Conservation (phyloP, 2,888 invertebrate species). For the Melangyna quadrimaculata region DNA sequence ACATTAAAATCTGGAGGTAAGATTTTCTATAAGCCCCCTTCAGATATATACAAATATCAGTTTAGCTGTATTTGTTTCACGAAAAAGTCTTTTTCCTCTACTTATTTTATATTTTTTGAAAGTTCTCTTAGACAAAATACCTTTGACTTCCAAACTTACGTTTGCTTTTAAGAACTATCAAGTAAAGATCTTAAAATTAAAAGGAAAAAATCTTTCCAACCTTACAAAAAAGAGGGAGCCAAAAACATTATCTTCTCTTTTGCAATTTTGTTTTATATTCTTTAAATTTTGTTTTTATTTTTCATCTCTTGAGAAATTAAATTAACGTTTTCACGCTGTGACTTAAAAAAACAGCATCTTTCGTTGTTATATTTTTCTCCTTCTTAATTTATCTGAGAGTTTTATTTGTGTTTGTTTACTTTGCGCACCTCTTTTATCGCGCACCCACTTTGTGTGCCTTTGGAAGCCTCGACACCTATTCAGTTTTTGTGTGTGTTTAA, state of each 20-base stretch:
- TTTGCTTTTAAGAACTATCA: not conserved
- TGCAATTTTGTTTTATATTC: not conserved
- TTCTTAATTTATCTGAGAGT: constrained; percentile 43
- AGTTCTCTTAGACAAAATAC: too few relatives aligned
- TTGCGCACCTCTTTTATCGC: constrained; percentile 32
- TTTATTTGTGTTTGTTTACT: constrained; percentile 51
- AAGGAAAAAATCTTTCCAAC: not conserved
- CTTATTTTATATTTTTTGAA: too few relatives aligned
- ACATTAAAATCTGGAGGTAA: too few relatives aligned
- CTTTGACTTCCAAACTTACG: not conserved
- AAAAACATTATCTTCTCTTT: constrained; percentile 33
- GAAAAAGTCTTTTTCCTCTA: too few relatives aligned
- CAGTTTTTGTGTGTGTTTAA: constrained; percentile 1
- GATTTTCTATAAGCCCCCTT: too few relatives aligned
- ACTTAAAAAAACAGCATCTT: not conserved
- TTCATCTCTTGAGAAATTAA: constrained; percentile 19
- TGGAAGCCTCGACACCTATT: not conserved
- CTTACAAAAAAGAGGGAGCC: constrained; percentile 5
- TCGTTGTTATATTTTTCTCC: not conserved
- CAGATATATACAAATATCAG: too few relatives aligned
- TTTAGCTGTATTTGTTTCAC: too few relatives aligned
- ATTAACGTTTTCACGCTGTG: constrained; percentile 10
- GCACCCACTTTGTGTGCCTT: constrained; percentile 32
- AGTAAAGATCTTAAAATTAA: constrained; percentile 35
- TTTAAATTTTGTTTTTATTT: not conserved